Evolutionary conservation across 2,797 vertebrate genomes (phyloP), one percentile per base, ranked within the genome.

Genomic region (Cynodonichthys magdalenae): DNA sequence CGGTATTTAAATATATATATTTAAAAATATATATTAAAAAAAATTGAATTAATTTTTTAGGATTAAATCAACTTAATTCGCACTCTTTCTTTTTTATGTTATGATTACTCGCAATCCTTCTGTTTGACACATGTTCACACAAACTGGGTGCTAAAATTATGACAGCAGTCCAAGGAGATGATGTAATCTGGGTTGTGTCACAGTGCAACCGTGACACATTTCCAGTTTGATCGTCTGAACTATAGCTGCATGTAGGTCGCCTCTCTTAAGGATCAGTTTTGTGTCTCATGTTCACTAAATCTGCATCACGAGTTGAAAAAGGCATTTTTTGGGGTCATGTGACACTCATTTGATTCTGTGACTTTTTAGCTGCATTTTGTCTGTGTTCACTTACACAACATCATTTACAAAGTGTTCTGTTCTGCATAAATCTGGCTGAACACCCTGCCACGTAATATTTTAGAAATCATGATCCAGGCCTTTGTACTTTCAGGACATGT

Each of bases 81-180:
- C 42, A 11, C 63, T 62, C 2, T 51, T 45, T 61, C 49, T 1
- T 20, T 59, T 31, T 62, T 17, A 59, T 75, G 53, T 54, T 12
- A 45, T 76, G 44, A 53, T 75, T 75, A 31, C 36, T 55, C 61
- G 53, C 69, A 58, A 53, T 52, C 59, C 36, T 70, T 46, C 41
- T 14, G 28, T 53, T 28, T 79, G 61, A 66, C 72, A 44, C 44
- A 6, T 51, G 28, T 34, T 63, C 80, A 76, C 66, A 63, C 71
- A 59, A 70, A 66, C 67, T 49, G 74, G 67, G 63, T 5, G 15
- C 76, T 36, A 65, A 79, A 81, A 74, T 82, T 48, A 75, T 58
- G 75, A 85, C 69, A 78, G 73, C 74, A 73, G 85, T 81, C 78
- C 81, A 74, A 82, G 59, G 71, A 72, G 82, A 86, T 85, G 82